Evolutionary conservation across 2,888 invertebrate species (phyloP), one percentile per base, ranked within the genome.

Genomic region (Plagiodera versicolora): DNA sequence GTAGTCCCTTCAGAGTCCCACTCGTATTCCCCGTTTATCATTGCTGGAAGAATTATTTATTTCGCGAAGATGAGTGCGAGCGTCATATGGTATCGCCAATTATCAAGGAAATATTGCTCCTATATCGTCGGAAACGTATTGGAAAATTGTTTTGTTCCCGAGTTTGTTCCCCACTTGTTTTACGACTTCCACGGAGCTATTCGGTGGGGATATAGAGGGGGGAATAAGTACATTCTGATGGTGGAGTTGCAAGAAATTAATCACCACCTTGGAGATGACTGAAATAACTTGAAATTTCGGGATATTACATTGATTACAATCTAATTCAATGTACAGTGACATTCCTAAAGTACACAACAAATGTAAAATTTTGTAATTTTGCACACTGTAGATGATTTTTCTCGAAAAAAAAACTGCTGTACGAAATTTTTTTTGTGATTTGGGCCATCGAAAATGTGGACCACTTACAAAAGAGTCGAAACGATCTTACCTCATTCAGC

Each of bases 41-140:
- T 59, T 48, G 54, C 24, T 35, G 20, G 39, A 44, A 48, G 50
- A 59, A 59, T 59, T 59, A 59, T 59, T 59, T 47, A 59, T 59
- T 49, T 19, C 20, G 45, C 46, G 47, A 35, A 54, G 39, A 39
- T 39, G 39, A 46, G 30, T 16, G 35, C 6, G 20, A 28, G 44
- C 54, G 49, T 59, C 58, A 59, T 59, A 46, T 59, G 54, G 30
- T 39, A 59, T 49, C 50, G 54, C 54, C 59, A 59, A 59, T 59
- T 59, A 59, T 50, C 54, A n/a, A 24, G 59, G 49, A 54, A 59
- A 55, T 53, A 59, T 59, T 59, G 52, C 20, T 52, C 32, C 39
- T 35, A 39, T 52, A 52, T 35, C 39, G 20, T 52, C 39, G 32
- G 52, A 14, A 14, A 39, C 39, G 39, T 39, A 32, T 39, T 39